Conservation (phyloP, 2,888 invertebrate genomes). For the Machimus rusticus region DNA sequence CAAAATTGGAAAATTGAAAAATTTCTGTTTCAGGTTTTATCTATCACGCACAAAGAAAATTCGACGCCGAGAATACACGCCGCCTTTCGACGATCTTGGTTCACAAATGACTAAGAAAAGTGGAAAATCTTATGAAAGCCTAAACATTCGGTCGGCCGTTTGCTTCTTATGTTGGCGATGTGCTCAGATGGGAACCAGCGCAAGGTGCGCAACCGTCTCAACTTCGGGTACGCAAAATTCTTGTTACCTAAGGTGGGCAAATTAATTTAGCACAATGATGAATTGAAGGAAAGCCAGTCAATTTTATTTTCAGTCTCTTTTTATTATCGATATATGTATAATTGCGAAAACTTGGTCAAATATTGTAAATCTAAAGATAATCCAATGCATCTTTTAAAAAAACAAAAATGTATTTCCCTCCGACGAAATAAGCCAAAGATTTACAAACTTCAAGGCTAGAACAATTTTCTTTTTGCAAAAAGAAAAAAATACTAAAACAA, state of each 20-base stretch:
- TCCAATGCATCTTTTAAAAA: not conserved
- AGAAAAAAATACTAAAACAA: not conserved
- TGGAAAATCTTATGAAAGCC: slow-evolving; percentile 8
- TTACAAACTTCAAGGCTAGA: not conserved
- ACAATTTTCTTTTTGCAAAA: not conserved
- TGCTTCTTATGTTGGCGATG: not conserved
- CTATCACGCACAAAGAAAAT: not conserved
- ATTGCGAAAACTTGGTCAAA: not conserved
- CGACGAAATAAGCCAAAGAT: not conserved
- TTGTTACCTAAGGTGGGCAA: not conserved
- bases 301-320: not conserved
- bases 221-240: not conserved
- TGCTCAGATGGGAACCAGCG: not conserved
- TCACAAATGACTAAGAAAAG: slow-evolving; percentile 12
- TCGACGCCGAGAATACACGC: not conserved
- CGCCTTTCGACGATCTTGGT: not conserved
- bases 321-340: not conserved
- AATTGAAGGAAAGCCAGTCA: not conserved
- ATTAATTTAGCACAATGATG: slow-evolving; percentile 17
- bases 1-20: not conserved
- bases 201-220: slow-evolving; percentile 18
- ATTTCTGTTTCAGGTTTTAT: not conserved
- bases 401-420: not conserved
- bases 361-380: not conserved
- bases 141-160: slow-evolving; percentile 9